Percentiles rank a stretch among this genome's conserved stretches.
Evolutionary conservation across 2,888 invertebrate species (phyloP).

Genomic region (Escarpia spicata): DNA sequence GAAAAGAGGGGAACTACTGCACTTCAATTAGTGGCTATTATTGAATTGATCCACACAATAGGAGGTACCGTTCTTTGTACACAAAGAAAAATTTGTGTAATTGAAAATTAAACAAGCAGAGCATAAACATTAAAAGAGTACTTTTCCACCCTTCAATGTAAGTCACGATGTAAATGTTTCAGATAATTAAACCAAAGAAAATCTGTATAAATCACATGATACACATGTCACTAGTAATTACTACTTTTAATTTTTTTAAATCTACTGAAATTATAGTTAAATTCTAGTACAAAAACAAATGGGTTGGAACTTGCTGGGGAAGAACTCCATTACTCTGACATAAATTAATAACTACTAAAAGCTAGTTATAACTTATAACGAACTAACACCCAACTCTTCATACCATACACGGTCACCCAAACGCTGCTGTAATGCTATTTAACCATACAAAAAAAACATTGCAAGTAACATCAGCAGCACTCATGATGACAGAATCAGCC

Average conservation of each 20-base stretch:
- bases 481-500: neutral
- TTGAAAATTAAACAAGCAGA: neutral
- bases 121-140: neutral
- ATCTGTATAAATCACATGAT: neutral
- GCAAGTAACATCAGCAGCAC: neutral
- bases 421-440: neutral
- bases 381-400: neutral
- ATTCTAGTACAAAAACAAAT: neutral
- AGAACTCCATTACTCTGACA: neutral
- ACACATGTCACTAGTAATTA: neutral
- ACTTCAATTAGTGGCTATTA: neutral
- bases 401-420: neutral
- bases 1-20: neutral
- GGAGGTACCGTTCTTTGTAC: neutral
- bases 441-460: neutral
- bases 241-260: no score
- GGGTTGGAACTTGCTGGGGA: neutral
- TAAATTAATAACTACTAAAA: neutral
- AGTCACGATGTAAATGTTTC: neutral
- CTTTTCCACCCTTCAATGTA: neutral
- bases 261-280: neutral
- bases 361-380: neutral
- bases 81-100: neutral
- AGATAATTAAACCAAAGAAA: neutral
- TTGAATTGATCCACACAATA: neutral